Evolutionary conservation across 1,140 invertebrate genomes (phyloP).

Genomic region (Drosophila lowei): DNA sequence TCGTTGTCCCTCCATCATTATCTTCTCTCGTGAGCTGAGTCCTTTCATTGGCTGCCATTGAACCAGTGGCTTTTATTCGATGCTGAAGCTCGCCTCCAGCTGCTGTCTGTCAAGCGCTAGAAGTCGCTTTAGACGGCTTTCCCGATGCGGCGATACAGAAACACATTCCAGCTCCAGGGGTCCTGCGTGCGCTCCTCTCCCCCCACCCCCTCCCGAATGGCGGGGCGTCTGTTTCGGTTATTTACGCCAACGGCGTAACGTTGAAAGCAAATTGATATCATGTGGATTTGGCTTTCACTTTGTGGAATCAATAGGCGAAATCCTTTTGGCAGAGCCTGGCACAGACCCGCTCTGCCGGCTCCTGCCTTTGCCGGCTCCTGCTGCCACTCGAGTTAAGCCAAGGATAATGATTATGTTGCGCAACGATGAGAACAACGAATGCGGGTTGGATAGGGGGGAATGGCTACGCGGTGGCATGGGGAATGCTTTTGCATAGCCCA

Average conservation of each 20-base stretch:
- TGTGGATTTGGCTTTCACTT: conserved; percentile 81
- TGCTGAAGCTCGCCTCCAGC: conserved; percentile 1
- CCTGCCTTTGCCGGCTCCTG: background rate
- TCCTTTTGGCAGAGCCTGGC: conserved; percentile 64
- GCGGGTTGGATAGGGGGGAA: too few relatives aligned
- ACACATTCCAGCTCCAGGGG: too few relatives aligned
- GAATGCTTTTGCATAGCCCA: conserved; percentile 40
- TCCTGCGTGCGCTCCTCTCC: too few relatives aligned
- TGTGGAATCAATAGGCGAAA: conserved; percentile 76
- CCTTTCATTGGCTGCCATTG: conserved; percentile 25
- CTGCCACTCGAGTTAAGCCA: conserved; percentile 68
- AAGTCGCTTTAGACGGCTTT: conserved; percentile 32
- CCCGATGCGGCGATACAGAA: too few relatives aligned
- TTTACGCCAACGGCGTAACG: conserved; percentile 70
- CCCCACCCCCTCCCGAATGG: conserved; percentile 1
- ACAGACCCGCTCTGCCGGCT: conserved; percentile 29
- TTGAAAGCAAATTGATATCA: conserved; percentile 82
- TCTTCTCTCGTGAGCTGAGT: background rate
- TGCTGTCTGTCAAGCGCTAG: conserved; percentile 23
- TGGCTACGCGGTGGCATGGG: background rate
- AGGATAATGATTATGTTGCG: conserved; percentile 81
- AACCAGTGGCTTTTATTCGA: conserved; percentile 13
- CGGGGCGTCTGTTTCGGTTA: conserved; percentile 64
- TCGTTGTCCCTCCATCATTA: conserved; percentile 30
- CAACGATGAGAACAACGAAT: conserved; percentile 42